Evolutionary conservation across 2,113 vertebrate genomes (phyloP).

Genomic region (Pyrgilauda ruficollis): DNA sequence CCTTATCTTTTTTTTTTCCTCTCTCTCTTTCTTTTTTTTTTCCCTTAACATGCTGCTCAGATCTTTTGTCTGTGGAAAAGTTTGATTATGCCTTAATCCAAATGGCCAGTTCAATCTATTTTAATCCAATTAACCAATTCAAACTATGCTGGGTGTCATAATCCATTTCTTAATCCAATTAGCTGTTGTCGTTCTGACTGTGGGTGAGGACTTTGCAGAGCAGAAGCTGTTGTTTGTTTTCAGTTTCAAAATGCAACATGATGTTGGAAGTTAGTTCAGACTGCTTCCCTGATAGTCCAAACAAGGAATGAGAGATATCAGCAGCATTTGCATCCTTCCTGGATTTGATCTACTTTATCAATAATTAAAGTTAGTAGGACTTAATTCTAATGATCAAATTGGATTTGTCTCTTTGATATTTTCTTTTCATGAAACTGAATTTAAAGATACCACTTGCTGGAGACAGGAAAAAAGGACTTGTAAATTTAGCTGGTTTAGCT

Average conservation of each 20-base stretch:
- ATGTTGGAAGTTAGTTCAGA: background rate
- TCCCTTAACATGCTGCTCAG: background rate
- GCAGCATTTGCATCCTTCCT: background rate
- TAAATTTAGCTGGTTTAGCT: background rate
- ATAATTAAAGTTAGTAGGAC: slow-evolving; percentile 13
- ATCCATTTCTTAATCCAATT: slow-evolving; percentile 73
- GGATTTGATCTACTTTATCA: slow-evolving; percentile 25
- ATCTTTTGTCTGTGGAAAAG: slow-evolving; percentile 57
- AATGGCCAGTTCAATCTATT: slow-evolving; percentile 62
- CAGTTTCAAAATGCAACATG: background rate
- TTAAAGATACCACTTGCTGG: background rate
- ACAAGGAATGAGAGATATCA: background rate
- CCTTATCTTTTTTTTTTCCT: slow-evolving; percentile 24
- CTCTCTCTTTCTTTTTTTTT: background rate
- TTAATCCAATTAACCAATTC: slow-evolving; percentile 60
- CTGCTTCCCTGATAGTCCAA: background rate
- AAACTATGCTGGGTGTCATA: slow-evolving; percentile 63
- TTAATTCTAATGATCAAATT: slow-evolving; percentile 10
- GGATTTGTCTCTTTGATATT: slow-evolving; percentile 6
- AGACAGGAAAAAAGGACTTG: background rate
- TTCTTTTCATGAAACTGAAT: background rate
- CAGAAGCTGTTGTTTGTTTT: background rate
- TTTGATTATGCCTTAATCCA: slow-evolving; percentile 72
- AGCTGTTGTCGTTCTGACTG: slow-evolving; percentile 34
- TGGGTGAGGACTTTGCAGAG: background rate